Percentiles rank a stretch among this genome's conserved stretches.
Evolutionary conservation across 2,797 vertebrate species (phyloP).

Genomic region (Trachurus trachurus): DNA sequence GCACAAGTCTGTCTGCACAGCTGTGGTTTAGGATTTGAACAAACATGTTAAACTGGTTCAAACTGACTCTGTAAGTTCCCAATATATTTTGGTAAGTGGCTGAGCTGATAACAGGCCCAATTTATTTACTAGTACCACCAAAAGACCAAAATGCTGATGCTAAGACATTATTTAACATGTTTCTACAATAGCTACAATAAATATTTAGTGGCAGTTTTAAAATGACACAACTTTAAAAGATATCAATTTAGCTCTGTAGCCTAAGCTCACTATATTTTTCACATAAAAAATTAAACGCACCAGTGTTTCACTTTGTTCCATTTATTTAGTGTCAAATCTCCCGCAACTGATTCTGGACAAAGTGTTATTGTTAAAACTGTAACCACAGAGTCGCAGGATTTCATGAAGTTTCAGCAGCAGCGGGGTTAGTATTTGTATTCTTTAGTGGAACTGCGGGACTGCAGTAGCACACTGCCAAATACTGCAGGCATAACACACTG

Average conservation of each 20-base stretch:
- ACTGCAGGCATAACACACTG: background rate
- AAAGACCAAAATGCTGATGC: background rate
- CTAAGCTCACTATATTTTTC: background rate
- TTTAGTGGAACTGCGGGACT: background rate
- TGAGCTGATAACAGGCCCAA: background rate
- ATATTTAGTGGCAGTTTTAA: background rate
- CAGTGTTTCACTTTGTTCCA: background rate
- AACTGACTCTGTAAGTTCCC: background rate
- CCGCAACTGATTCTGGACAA: background rate
- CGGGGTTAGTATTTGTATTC: background rate
- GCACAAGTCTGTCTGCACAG: background rate
- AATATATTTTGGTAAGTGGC: background rate
- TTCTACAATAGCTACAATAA: background rate
- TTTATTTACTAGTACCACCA: background rate
- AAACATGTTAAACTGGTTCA: background rate
- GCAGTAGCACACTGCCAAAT: background rate
- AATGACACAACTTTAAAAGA: background rate
- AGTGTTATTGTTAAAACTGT: background rate
- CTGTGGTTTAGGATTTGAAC: background rate
- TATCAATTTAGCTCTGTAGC: background rate
- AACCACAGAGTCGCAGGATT: background rate
- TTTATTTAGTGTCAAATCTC: background rate
- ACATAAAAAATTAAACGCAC: background rate
- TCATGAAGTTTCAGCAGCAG: background rate
- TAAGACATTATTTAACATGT: background rate